These are phyloP conservation scores for Otolemur garnettii DNA, from an alignment of 2,113 vertebrate species.

Conservation along the genomic window DNA sequence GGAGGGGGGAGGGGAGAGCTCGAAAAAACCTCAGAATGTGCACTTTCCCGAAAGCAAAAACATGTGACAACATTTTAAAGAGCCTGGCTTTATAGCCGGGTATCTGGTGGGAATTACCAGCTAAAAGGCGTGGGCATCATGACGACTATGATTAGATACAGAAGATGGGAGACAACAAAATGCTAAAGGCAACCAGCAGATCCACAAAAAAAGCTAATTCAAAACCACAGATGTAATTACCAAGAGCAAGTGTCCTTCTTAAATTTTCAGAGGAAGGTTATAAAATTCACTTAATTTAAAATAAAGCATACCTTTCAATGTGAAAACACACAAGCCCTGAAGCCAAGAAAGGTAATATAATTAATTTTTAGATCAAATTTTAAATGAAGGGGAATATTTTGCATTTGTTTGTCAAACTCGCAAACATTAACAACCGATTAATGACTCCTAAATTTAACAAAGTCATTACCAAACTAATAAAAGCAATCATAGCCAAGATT, in stretches of 20 bases:
- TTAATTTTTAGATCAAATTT: conserved; percentile 79
- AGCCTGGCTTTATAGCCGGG: conserved; percentile 5
- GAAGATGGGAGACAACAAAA: conserved; percentile 42
- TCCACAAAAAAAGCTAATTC: conserved; percentile 56
- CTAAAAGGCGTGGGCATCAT: conserved; percentile 13
- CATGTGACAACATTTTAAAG: conserved; percentile 53
- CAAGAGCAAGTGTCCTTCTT: conserved; percentile 23
- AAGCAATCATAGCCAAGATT: conserved; percentile 62
- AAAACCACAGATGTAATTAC: conserved; percentile 52
- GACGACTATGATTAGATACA: neutral
- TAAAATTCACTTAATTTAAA: conserved; percentile 73
- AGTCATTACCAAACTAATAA: conserved; percentile 79
- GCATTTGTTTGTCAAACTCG: conserved; percentile 70
- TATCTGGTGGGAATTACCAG: conserved; percentile 39
- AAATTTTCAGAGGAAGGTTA: conserved; percentile 54
- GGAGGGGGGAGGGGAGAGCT: neutral
- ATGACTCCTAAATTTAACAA: conserved; percentile 71
- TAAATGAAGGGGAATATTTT: conserved; percentile 67
- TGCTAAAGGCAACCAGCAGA: neutral
- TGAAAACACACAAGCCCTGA: conserved; percentile 55
- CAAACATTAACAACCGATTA: conserved; percentile 78
- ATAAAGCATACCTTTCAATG: conserved; percentile 66
- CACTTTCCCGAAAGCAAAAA: conserved; percentile 7
- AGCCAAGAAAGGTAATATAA: conserved; percentile 67
- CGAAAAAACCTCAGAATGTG: neutral